Percentiles rank a stretch among this genome's conserved stretches.
These are phyloP conservation scores for Wiebesia pumilae DNA, from an alignment of 1,140 invertebrate species.

Conservation along the genomic window DNA sequence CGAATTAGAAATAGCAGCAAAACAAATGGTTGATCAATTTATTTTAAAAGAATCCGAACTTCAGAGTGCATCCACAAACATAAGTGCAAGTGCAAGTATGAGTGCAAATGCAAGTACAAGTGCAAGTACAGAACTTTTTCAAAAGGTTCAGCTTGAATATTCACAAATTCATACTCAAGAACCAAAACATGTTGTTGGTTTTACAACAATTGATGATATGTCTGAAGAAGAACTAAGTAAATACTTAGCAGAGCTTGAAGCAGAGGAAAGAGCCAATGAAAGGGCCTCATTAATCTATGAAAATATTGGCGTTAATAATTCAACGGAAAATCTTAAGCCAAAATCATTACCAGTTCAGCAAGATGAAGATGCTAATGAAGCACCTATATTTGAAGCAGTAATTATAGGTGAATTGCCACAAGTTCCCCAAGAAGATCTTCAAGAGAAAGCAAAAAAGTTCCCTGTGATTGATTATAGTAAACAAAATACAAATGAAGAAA, in stretches of 20 bases:
- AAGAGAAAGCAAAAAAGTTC: conserved; percentile 67
- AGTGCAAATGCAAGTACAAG: conserved; percentile 29
- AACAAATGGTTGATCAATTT: conserved; percentile 62
- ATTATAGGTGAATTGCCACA: conserved; percentile 64
- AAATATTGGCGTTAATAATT: conserved; percentile 55
- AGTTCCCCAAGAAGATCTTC: conserved; percentile 64
- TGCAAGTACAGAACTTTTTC: conserved; percentile 60
- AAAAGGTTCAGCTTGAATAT: conserved; percentile 59
- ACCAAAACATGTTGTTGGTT: conserved; percentile 60
- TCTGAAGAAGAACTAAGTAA: conserved; percentile 77
- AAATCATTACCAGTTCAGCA: conserved; percentile 42
- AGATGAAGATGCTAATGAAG: conserved; percentile 68
- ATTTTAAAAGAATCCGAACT: conserved; percentile 40
- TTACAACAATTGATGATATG: conserved; percentile 72
- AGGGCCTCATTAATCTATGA: conserved; percentile 56
- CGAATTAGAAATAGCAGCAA: conserved; percentile 62
- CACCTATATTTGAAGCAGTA: conserved; percentile 67
- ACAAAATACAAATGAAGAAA: conserved; percentile 34
- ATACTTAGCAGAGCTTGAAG: conserved; percentile 77
- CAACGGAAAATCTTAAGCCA: conserved; percentile 48
- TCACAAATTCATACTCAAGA: conserved; percentile 50
- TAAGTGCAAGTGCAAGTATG: conserved; percentile 28
- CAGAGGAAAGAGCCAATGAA: conserved; percentile 67
- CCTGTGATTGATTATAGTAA: conserved; percentile 66
- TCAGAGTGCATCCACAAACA: conserved; percentile 7